phyloP scores from a whole-genome alignment of 35 echinoderm and acorn worm species.

The Strongylocentrotus purpuratus region DNA sequence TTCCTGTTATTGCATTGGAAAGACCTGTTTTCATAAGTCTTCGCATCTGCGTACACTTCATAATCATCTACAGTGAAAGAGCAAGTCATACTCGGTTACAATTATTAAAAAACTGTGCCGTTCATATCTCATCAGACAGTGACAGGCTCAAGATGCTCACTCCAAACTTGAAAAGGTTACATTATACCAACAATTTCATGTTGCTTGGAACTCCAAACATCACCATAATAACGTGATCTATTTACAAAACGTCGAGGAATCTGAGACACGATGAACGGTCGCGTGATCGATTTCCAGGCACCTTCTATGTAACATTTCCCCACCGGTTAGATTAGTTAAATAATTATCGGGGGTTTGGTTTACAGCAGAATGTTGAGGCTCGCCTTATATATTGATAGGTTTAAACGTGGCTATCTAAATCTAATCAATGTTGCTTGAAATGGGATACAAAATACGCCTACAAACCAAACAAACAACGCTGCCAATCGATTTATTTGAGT shows the following conservation, averaged over 20 bases:
- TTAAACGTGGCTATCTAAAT: background rate
- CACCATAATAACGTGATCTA: background rate
- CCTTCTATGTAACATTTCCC: background rate
- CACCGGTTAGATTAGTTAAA: background rate
- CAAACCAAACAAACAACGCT: background rate
- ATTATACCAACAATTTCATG: background rate
- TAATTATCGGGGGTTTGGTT: background rate
- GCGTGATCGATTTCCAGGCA: background rate
- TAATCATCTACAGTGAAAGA: background rate
- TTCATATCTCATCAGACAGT: background rate
- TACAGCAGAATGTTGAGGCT: background rate
- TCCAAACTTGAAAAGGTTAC: background rate
- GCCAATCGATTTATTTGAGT: background rate
- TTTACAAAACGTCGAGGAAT: background rate
- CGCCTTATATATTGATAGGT: background rate
- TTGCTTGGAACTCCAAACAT: slow-evolving; percentile 1
- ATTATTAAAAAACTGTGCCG: background rate
- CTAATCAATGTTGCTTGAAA: background rate
- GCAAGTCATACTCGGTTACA: background rate
- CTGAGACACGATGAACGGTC: background rate
- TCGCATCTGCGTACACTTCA: background rate
- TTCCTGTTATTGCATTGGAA: background rate
- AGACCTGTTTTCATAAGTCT: background rate
- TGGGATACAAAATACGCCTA: background rate
- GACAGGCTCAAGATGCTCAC: background rate